A percentile compares a stretch with the other conserved stretches of the same genome.
These are phyloP conservation scores for Alauda arvensis DNA, from an alignment of 2,797 vertebrate genomes.

Conservation along the genomic window DNA sequence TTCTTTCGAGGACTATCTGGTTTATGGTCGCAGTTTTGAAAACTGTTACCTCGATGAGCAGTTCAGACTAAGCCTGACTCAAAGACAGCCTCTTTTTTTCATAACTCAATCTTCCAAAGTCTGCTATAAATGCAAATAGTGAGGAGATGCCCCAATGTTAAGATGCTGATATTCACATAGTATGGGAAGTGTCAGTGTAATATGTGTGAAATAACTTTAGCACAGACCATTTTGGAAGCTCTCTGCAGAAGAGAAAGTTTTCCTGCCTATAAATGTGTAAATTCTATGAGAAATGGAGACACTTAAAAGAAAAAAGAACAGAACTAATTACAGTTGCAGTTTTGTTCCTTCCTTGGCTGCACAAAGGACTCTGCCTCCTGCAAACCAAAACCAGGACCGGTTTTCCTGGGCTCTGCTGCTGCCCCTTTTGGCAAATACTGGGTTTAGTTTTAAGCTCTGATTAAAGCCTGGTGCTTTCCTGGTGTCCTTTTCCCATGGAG, in stretches of 20 bases:
- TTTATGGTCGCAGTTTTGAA: constrained; percentile 38
- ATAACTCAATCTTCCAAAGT: constrained; percentile 59
- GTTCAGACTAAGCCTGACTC: constrained; percentile 34
- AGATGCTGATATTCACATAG: constrained; percentile 42
- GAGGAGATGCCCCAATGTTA: constrained; percentile 58
- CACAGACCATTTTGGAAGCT: constrained; percentile 58
- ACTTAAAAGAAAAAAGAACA: neutral
- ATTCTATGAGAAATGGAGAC: constrained; percentile 10
- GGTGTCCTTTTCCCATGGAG: neutral
- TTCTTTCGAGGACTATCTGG: neutral
- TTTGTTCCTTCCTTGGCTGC: neutral
- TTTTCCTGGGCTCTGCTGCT: neutral
- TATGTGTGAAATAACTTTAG: constrained; percentile 55
- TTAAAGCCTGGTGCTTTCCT: neutral
- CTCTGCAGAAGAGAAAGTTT: constrained; percentile 46
- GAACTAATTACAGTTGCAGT: neutral
- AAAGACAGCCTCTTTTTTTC: constrained; percentile 53
- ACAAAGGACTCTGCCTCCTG: neutral
- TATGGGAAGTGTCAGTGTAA: constrained; percentile 59
- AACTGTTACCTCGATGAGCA: constrained; percentile 26
- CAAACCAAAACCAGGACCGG: neutral
- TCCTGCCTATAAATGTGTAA: constrained; percentile 42
- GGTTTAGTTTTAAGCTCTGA: neutral
- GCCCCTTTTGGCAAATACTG: neutral
- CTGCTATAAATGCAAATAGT: constrained; percentile 64